Percentiles rank a stretch among this genome's conserved stretches.
These are phyloP conservation scores for Halcyon chelicuti DNA, from an alignment of 2,797 vertebrate genomes.

Conservation along the genomic window DNA sequence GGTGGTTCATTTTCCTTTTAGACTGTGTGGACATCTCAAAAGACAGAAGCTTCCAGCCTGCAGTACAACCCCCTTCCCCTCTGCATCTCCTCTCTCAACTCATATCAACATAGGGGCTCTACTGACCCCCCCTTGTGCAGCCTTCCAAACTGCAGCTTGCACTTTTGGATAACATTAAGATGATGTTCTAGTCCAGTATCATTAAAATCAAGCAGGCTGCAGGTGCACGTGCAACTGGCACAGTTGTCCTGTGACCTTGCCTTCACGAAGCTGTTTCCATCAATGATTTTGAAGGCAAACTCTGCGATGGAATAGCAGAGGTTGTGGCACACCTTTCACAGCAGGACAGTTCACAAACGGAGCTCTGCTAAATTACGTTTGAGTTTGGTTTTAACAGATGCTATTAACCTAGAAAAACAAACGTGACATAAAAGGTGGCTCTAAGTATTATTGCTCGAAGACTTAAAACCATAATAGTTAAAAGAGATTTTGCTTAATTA, in stretches of 20 bases:
- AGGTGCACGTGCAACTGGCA: not conserved
- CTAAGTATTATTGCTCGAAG: not conserved
- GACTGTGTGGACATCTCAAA: not conserved
- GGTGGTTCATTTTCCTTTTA: not conserved
- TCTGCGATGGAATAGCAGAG: not conserved
- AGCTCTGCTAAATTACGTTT: not conserved
- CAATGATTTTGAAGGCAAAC: not conserved
- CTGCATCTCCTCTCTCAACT: not conserved
- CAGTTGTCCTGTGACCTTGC: not conserved
- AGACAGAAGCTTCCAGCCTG: not conserved
- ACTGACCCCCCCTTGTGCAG: not conserved
- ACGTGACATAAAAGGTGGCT: not conserved
- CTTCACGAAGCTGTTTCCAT: not conserved
- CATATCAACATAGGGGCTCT: rapidly evolving
- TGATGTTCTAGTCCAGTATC: not conserved
- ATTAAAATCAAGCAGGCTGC: not conserved
- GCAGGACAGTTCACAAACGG: not conserved
- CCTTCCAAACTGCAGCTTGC: not conserved
- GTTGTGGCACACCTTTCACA: not conserved
- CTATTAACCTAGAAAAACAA: not conserved
- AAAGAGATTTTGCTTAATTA: not conserved
- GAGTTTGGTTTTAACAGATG: not conserved
- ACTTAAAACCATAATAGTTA: not conserved
- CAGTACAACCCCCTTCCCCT: not conserved
- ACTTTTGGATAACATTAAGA: not conserved